These are phyloP conservation scores for Tholera decimalis DNA, from an alignment of 2,888 invertebrate species.

Conservation along the genomic window DNA sequence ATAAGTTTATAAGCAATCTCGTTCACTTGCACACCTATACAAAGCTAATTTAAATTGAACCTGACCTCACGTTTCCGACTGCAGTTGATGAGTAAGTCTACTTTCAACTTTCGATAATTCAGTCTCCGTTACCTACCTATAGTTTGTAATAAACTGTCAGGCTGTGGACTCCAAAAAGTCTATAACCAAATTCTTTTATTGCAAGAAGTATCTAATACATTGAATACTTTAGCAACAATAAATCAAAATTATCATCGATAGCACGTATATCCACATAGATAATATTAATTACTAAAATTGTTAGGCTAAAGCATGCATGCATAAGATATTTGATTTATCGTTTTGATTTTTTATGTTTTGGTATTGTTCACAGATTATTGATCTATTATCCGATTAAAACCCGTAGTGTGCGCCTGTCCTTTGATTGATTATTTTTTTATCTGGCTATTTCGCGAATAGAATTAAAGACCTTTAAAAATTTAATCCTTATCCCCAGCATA, in stretches of 20 bases:
- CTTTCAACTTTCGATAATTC: background rate
- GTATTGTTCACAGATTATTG: too few relatives aligned
- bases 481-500: too few relatives aligned
- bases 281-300: conserved; percentile 23
- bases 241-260: conserved; percentile 23
- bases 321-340: too few relatives aligned
- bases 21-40: background rate
- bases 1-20: background rate
- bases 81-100: background rate
- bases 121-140: too few relatives aligned
- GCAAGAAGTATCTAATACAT: too few relatives aligned
- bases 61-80: background rate
- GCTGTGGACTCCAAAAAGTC: background rate
- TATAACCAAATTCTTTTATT: background rate
- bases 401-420: too few relatives aligned
- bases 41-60: background rate
- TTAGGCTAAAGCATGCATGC: too few relatives aligned
- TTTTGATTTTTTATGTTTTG: too few relatives aligned
- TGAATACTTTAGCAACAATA: conserved; percentile 3
- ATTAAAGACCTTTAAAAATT: background rate
- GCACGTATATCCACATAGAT: conserved; percentile 2
- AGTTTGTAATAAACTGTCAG: too few relatives aligned
- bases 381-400: too few relatives aligned
- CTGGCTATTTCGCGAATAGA: background rate
- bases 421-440: conserved; percentile 28